Conservation (phyloP, 1,140 invertebrate genomes). For the Matsumurasca onukii region DNA sequence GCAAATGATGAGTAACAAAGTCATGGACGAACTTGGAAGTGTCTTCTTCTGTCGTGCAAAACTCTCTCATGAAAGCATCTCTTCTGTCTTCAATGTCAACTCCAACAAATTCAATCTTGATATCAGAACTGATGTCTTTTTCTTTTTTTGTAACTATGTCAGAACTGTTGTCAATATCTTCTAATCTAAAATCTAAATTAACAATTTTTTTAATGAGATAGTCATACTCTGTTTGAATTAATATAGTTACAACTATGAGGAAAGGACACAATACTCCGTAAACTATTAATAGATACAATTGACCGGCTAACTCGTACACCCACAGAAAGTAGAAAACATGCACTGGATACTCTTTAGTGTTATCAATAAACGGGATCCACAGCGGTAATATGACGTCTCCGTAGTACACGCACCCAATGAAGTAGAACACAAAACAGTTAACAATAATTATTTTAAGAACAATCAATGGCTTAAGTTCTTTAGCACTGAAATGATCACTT, state of each 20-base stretch:
- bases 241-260: neutral
- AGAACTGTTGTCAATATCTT: too few species aligned
- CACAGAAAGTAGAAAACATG: neutral
- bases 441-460: neutral
- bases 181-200: neutral
- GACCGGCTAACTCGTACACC: neutral
- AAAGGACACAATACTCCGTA: neutral
- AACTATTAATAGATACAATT: neutral
- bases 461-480: neutral
- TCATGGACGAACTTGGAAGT: too few species aligned
- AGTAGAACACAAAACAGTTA: neutral
- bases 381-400: neutral
- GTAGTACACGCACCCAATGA: neutral
- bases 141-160: too few species aligned
- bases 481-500: neutral
- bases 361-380: conserved; percentile 1
- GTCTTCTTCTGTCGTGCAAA: too few species aligned
- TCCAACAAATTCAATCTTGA: too few species aligned
- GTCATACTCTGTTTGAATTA: neutral
- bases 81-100: too few species aligned
- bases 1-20: too few species aligned
- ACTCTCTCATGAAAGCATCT: too few species aligned
- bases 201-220: conserved; percentile 1
- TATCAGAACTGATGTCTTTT: too few species aligned
- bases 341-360: neutral